These are phyloP conservation scores for Caradrina kadenii DNA, from an alignment of 2,888 invertebrate species.

Conservation along the genomic window DNA sequence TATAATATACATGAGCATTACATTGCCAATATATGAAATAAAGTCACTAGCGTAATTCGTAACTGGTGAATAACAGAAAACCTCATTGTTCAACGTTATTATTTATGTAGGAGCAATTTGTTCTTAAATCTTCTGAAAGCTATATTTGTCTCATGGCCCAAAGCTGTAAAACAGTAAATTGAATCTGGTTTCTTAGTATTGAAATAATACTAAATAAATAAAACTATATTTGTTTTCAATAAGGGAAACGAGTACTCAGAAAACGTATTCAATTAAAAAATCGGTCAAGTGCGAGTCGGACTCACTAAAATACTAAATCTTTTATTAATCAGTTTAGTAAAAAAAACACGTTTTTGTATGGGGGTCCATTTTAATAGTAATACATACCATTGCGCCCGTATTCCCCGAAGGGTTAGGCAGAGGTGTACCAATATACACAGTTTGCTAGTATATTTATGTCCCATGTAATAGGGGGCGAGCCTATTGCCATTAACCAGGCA, in stretches of 20 bases:
- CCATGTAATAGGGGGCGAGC: too few relatives aligned
- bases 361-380: too few relatives aligned
- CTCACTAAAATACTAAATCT: too few relatives aligned
- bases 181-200: slow-evolving; percentile 5
- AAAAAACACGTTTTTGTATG: too few relatives aligned
- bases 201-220: neutral
- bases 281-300: too few relatives aligned
- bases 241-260: neutral
- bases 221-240: neutral
- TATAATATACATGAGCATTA: neutral
- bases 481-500: too few relatives aligned
- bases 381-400: too few relatives aligned
- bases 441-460: too few relatives aligned
- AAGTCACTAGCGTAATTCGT: neutral
- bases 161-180: slow-evolving; percentile 19
- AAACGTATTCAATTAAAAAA: too few relatives aligned
- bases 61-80: slow-evolving; percentile 10
- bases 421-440: too few relatives aligned
- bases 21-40: neutral
- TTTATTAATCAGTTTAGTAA: too few relatives aligned
- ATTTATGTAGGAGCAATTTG: slow-evolving; percentile 27
- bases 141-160: neutral
- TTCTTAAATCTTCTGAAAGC: slow-evolving; percentile 19
- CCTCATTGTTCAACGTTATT: slow-evolving; percentile 6
- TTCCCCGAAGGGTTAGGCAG: too few relatives aligned